Evolutionary conservation across 1,140 invertebrate species (phyloP), one percentile per base, ranked within the genome.

Genomic region (Pogonus chalceus): DNA sequence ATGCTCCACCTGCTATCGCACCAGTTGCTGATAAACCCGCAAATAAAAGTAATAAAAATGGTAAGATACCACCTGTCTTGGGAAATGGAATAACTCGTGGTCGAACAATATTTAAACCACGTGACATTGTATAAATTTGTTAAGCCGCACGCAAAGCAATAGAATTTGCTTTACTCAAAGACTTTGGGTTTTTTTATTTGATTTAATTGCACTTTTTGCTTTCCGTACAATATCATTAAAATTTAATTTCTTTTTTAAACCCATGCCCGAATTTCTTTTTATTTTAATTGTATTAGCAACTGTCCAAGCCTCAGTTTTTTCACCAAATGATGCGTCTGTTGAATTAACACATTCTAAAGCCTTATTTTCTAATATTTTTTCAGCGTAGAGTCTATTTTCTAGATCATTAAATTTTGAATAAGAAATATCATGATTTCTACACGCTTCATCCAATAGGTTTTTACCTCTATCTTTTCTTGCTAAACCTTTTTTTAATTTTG

Each of bases 341-440:
- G 71, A 54, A 55, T 65, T 31, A 35, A 70, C 60, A 57, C 65
- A 56, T 53, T 64, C 16, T 62, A 62, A 71, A 46, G 70, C 68
- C 57, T 64, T 64, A 23, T 68, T 53, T 35, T 63, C 60, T 49
- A 74, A 60, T 52, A 60, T 23, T 54, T 62, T 58, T 64, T 74
- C 71, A 18, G 71, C 73, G 55, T 58, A 53, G 53, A 71, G 62
- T 61, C 72, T 60, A 22, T 58, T 55, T 18, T 51, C 21, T 50
- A 70, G 52, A 62, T 71, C 57, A 35, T 64, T 65, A 49, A 59
- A 60, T 54, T 70, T 53, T 0, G 60, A 59, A 59, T 63, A 65
- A 23, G 54, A 51, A 46, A 64, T 61, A 51, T 65, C 59, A 53
- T 65, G 64, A 20, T 54, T 23, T 55, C 54, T 59, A 51, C 62